Conservation (phyloP, 2,797 vertebrate genomes). For the Gambelia wislizenii region DNA sequence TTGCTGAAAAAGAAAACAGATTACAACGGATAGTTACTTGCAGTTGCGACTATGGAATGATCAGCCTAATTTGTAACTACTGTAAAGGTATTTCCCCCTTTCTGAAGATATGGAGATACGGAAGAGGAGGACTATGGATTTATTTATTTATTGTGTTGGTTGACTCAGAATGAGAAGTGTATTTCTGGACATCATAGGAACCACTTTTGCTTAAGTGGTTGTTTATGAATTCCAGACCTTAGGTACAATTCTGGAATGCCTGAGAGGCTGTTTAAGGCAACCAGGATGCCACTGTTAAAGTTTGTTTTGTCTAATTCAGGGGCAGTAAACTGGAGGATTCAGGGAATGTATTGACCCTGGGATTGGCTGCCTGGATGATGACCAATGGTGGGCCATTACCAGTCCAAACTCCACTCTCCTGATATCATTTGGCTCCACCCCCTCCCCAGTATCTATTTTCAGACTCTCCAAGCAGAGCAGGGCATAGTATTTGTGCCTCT, state of each 20-base stretch:
- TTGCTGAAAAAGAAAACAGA: slow-evolving; percentile 15
- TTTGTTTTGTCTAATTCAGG: background rate
- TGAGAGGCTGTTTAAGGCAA: background rate
- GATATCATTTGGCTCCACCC: background rate
- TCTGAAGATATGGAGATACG: background rate
- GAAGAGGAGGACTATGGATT: background rate
- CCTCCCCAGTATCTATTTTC: background rate
- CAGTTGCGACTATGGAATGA: slow-evolving; percentile 28
- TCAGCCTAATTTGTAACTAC: slow-evolving; percentile 32
- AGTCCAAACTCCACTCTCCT: background rate
- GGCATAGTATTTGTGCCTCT: background rate
- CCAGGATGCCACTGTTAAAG: background rate
- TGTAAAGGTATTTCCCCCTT: slow-evolving; percentile 44
- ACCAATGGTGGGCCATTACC: background rate
- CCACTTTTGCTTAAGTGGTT: slow-evolving; percentile 47
- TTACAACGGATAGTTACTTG: slow-evolving; percentile 43
- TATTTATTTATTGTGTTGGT: slow-evolving; percentile 38
- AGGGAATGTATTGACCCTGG: background rate
- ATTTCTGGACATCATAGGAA: slow-evolving; percentile 43
- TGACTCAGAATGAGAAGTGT: slow-evolving; percentile 44
- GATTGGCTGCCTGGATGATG: background rate
- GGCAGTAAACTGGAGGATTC: background rate
- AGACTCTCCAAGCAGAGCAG: background rate
- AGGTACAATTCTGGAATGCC: background rate
- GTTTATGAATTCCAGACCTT: background rate